Evolutionary conservation across 2,113 vertebrate genomes (phyloP).

Genomic region (Trochalopteron elliotii): DNA sequence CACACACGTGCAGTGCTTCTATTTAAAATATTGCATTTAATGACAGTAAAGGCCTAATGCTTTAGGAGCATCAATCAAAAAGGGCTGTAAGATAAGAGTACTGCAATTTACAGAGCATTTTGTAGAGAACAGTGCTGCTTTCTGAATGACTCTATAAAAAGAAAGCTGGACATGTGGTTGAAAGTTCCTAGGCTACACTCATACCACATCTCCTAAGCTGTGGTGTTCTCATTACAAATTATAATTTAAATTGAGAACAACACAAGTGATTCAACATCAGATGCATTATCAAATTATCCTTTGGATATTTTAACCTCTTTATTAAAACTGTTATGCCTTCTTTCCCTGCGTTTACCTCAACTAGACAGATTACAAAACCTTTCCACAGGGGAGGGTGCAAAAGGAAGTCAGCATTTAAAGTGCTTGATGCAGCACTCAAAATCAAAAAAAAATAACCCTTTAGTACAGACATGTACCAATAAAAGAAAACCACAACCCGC

Average conservation of each 20-base stretch:
- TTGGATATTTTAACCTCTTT: not conserved
- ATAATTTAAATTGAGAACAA: not conserved
- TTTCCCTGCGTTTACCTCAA: not conserved
- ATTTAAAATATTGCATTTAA: not conserved
- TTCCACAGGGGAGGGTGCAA: not conserved
- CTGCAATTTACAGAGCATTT: not conserved
- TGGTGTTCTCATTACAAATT: not conserved
- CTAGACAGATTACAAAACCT: not conserved
- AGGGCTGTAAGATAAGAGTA: not conserved
- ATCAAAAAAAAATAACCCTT: not conserved
- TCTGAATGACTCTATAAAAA: not conserved
- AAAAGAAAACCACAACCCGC: not conserved
- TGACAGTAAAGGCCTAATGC: not conserved
- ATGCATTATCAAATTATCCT: not conserved
- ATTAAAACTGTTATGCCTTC: not conserved
- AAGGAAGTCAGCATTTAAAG: not conserved
- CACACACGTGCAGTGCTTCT: not conserved
- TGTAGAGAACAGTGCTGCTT: not conserved
- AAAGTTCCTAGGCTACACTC: not conserved
- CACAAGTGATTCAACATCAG: not conserved
- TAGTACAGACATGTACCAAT: not conserved
- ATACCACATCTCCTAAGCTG: not conserved
- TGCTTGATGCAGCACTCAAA: not conserved
- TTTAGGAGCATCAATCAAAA: not conserved
- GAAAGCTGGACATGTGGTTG: not conserved